Percentiles rank a stretch among this genome's conserved stretches.
phyloP scores from a whole-genome alignment of 2,888 invertebrate genomes.

The Orthonevra nobilis region DNA sequence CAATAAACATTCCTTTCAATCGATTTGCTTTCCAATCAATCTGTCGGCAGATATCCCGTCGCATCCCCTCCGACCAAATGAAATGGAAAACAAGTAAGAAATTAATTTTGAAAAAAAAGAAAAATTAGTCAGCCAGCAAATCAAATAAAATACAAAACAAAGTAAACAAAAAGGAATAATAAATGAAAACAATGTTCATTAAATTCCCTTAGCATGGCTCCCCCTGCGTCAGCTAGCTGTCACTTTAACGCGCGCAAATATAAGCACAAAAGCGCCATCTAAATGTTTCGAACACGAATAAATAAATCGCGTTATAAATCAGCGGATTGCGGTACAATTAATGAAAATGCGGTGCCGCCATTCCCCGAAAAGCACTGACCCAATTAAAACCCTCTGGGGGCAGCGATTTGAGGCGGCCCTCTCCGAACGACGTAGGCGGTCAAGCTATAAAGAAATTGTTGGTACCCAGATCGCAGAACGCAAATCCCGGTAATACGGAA shows the following conservation, averaged over 20 bases:
- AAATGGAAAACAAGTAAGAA: too few relatives aligned
- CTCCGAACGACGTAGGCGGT: neutral
- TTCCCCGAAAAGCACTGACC: neutral
- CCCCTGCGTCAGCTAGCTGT: too few relatives aligned
- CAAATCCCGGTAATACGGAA: constrained; percentile 55
- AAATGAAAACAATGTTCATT: too few relatives aligned
- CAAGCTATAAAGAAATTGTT: constrained; percentile 3
- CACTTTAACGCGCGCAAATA: constrained; percentile 1
- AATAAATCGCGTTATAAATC: constrained; percentile 50
- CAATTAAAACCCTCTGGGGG: neutral
- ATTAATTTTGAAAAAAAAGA: too few relatives aligned
- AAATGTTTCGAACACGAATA: constrained; percentile 29
- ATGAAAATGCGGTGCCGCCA: constrained; percentile 26
- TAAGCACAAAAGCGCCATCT: constrained; percentile 18
- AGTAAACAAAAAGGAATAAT: too few relatives aligned
- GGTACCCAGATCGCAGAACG: constrained; percentile 26
- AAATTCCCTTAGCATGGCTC: too few relatives aligned
- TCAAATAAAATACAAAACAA: too few relatives aligned
- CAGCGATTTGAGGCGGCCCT: constrained; percentile 6
- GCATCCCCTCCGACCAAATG: too few relatives aligned
- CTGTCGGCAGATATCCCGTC: too few relatives aligned
- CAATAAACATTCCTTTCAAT: too few relatives aligned
- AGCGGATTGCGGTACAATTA: constrained; percentile 50
- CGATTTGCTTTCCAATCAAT: too few relatives aligned
- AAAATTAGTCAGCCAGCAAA: too few relatives aligned